phyloP scores from a whole-genome alignment of 2,113 vertebrate species.

The Rhagologus leucostigma region DNA sequence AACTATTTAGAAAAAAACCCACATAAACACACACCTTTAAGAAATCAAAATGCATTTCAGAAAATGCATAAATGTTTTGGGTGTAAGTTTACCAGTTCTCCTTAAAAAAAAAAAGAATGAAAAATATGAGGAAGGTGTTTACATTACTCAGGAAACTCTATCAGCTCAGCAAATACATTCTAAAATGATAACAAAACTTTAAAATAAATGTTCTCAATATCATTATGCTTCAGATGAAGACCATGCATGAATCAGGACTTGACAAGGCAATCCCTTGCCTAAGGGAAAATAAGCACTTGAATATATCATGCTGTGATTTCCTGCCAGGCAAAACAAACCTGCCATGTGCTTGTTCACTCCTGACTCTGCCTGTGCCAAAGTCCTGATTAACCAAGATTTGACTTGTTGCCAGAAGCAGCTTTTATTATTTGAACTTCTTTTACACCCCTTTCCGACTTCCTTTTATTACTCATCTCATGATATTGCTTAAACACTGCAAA shows the following conservation, averaged over 20 bases:
- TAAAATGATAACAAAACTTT: background rate
- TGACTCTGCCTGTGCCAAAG: background rate
- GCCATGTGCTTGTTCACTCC: background rate
- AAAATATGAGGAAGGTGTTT: background rate
- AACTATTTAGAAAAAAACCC: rapidly evolving
- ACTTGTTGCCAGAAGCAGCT: background rate
- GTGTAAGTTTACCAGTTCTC: background rate
- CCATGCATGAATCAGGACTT: background rate
- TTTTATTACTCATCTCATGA: background rate
- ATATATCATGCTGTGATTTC: background rate
- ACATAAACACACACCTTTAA: background rate
- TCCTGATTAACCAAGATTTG: background rate
- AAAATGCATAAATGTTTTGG: background rate
- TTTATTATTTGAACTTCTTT: background rate
- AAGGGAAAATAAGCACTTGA: background rate
- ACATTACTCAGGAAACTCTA: background rate
- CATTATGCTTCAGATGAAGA: background rate
- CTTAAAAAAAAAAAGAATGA: background rate
- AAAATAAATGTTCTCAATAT: background rate
- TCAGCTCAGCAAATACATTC: background rate
- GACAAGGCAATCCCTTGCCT: background rate
- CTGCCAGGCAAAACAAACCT: background rate
- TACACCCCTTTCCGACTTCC: rapidly evolving
- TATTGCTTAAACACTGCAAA: background rate
- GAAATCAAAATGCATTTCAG: background rate